phyloP scores from a whole-genome alignment of 2,888 invertebrate species.

The Amiota mariae region DNA sequence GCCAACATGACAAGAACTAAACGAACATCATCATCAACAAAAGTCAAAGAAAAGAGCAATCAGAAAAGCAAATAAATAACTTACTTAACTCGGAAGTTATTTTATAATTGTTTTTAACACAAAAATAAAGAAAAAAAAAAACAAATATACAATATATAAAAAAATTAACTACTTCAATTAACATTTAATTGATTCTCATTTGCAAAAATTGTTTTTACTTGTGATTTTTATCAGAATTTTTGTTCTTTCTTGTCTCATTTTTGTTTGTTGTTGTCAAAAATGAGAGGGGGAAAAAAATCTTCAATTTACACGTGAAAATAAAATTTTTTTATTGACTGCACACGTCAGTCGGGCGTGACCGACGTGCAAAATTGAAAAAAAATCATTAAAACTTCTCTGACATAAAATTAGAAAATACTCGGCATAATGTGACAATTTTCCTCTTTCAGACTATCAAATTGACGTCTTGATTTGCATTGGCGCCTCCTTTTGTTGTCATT shows the following conservation, averaged over 20 bases:
- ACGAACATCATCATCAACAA: not conserved
- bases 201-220: not conserved
- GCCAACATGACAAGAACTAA: not conserved
- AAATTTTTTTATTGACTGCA: not conserved
- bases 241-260: not conserved
- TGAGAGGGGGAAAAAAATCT: not conserved
- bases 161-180: not conserved
- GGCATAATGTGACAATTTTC: slow-evolving; percentile 7
- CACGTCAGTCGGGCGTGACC: not conserved
- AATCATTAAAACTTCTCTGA: not conserved
- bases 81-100: slow-evolving; percentile 2
- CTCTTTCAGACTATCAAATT: not conserved
- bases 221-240: not conserved
- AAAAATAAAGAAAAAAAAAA: not conserved
- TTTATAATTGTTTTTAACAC: not conserved
- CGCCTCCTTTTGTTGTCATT: not conserved
- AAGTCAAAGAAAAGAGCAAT: not conserved
- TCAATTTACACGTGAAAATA: too few species aligned
- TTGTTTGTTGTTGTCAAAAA: not conserved
- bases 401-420: not conserved
- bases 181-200: slow-evolving; percentile 1
- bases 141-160: not conserved
- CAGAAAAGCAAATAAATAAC: not conserved
- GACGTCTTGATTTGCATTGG: not conserved
- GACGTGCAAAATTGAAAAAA: slow-evolving; percentile 10